Evolutionary conservation across 1,140 invertebrate genomes (phyloP).

Genomic region (Drosophila nannoptera): DNA sequence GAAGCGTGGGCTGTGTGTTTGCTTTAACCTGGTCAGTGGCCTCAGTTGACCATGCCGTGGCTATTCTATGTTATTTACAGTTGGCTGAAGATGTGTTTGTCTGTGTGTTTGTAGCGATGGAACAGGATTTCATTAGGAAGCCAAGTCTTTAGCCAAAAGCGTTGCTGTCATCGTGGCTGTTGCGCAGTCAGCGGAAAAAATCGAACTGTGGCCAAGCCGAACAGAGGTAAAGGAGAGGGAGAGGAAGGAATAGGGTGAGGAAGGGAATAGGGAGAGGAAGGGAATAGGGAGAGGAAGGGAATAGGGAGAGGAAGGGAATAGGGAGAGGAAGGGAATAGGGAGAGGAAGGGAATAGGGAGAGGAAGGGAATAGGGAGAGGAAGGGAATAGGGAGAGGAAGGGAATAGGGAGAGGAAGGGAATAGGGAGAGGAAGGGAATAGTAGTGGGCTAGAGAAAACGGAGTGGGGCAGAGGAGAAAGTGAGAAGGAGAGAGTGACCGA

Average conservation of each 20-base stretch:
- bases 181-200: slow-evolving; percentile 60
- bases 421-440: no score
- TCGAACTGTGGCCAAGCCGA: not conserved
- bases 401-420: no score
- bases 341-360: no score
- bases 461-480: no score
- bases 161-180: slow-evolving; percentile 29
- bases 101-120: slow-evolving; percentile 49
- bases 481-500: no score
- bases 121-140: slow-evolving; percentile 56
- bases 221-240: not conserved
- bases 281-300: no score
- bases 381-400: no score
- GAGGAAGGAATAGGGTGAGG: not conserved
- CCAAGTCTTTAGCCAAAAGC: slow-evolving; percentile 56
- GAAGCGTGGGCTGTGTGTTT: not conserved
- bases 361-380: no score
- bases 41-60: not conserved
- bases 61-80: slow-evolving; percentile 55
- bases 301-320: no score
- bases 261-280: not conserved
- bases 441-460: no score
- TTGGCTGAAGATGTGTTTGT: slow-evolving; percentile 55
- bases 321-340: no score
- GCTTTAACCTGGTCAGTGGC: slow-evolving; percentile 3